Conservation (phyloP, 2,888 invertebrate species). For the Cryptocephalus primarius region DNA sequence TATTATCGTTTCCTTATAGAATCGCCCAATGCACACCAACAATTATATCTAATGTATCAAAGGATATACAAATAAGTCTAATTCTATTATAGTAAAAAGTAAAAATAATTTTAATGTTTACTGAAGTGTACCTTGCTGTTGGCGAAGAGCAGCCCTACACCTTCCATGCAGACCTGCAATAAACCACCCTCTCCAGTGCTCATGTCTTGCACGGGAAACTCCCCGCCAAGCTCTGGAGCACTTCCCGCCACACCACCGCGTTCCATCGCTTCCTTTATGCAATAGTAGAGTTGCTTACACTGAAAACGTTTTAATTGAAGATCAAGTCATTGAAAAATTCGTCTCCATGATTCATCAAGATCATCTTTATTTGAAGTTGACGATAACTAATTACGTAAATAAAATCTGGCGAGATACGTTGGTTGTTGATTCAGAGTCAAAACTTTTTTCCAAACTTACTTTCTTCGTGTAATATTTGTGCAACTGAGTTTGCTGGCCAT, state of each 20-base stretch:
- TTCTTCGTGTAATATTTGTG: slow-evolving; percentile 99
- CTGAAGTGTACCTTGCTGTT: slow-evolving; percentile 84
- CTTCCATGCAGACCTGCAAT: slow-evolving; percentile 98
- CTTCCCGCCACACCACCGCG: slow-evolving; percentile 65
- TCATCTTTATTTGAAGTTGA: too few relatives aligned
- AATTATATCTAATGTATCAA: too few relatives aligned
- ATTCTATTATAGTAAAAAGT: slow-evolving; percentile 2
- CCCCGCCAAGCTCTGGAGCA: slow-evolving; percentile 71
- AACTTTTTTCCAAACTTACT: slow-evolving; percentile 42
- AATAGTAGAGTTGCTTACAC: slow-evolving; percentile 97
- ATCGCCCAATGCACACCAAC: too few relatives aligned
- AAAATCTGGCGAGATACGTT: not conserved
- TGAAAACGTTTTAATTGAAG: slow-evolving; percentile 35
- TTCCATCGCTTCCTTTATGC: slow-evolving; percentile 99
- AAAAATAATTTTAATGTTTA: slow-evolving; percentile 2
- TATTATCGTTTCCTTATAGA: too few relatives aligned
- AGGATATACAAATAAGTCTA: not conserved
- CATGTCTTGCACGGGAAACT: slow-evolving; percentile 98
- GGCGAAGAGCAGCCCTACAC: slow-evolving; percentile 96
- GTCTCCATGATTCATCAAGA: not conserved
- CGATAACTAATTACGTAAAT: too few relatives aligned
- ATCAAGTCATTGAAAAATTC: slow-evolving; percentile 4
- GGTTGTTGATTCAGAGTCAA: not conserved
- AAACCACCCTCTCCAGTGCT: slow-evolving; percentile 94
- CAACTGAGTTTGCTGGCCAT: slow-evolving; percentile 86